Evolutionary conservation across 2,888 invertebrate species (phyloP), one percentile per base, ranked within the genome.

Genomic region (Heteromyza rotundicornis): DNA sequence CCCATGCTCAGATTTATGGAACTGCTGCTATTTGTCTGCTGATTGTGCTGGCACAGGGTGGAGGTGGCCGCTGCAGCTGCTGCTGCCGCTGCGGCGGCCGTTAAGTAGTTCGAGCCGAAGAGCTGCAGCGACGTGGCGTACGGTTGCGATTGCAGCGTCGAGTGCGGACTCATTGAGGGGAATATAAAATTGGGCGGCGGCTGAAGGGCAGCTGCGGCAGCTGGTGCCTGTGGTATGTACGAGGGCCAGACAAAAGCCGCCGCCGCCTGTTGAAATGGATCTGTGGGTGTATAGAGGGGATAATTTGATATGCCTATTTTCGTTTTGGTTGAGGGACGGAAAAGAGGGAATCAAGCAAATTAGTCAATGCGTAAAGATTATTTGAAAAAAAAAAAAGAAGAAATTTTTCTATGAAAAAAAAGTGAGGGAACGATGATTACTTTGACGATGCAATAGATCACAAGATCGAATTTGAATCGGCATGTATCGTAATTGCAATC

Each of bases 91-190:
- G 71, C 66, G 12, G 71, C 67, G 1, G 89, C 86, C 10, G 85
- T 80, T 70, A 85, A 82, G 68, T 89, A 87, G 40, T 89, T 87
- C 22, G 87, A 86, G 64, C 86, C 83, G 57, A 87, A 81, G 27
- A 91, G 85, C 61, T 90, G 89, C 40, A 91, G 84, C 10, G 90
- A 87, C 59, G 90, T 76, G 27, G 78, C 74, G 64, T 77, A 80
- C 3, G 77, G 75, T 23, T 76, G 68, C 36, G 73, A 67, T 64
- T 76, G 71, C 64, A 77, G 65, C 12, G 75, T 71, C 20, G 75
- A 72, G 62, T 80, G 80, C 24, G 76, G 66, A 59, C 75, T 79
- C 74, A 80, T 78, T 59, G 80, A 74, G 24, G 81, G 80, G 62
- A 80, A 80, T 59, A 81, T 70, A 59, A 80, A 78, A 66, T 80